Conservation (phyloP, 2,113 vertebrate genomes). For the Perca schrenkii region DNA sequence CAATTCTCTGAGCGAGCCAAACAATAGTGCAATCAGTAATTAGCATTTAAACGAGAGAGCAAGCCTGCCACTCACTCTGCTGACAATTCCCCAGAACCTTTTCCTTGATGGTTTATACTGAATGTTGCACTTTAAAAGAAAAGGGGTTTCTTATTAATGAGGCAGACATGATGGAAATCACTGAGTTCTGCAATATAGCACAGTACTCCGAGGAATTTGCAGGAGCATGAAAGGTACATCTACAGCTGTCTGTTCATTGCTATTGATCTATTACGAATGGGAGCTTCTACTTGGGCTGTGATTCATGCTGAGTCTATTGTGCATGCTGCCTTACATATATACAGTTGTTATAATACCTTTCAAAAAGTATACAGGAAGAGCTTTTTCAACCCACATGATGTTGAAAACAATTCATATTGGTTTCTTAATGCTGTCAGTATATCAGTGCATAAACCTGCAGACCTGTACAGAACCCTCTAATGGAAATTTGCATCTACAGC, state of each 20-base stretch:
- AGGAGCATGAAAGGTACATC: constrained; percentile 70
- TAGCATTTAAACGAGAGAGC: constrained; percentile 20
- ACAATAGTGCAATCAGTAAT: constrained; percentile 2
- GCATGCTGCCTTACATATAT: constrained; percentile 3
- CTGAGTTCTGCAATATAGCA: constrained; percentile 49
- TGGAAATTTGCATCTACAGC: not conserved
- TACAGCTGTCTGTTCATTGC: constrained; percentile 61
- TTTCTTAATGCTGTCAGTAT: not conserved
- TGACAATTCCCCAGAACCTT: constrained; percentile 15
- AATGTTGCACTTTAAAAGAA: constrained; percentile 55
- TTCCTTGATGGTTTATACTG: constrained; percentile 26
- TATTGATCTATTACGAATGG: constrained; percentile 76
- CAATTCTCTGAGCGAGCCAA: constrained; percentile 13
- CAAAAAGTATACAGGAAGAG: not conserved
- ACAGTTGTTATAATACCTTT: not conserved
- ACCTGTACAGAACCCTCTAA: not conserved
- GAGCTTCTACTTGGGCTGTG: constrained; percentile 40
- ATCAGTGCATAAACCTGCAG: not conserved
- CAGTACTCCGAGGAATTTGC: constrained; percentile 67
- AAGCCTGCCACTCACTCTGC: constrained; percentile 7
- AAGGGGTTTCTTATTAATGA: constrained; percentile 68
- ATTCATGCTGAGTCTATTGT: constrained; percentile 31
- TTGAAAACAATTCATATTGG: not conserved
- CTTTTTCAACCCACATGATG: not conserved
- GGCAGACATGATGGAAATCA: constrained; percentile 58